phyloP scores from a whole-genome alignment of 2,797 vertebrate species.

The Acanthurus lineatus region DNA sequence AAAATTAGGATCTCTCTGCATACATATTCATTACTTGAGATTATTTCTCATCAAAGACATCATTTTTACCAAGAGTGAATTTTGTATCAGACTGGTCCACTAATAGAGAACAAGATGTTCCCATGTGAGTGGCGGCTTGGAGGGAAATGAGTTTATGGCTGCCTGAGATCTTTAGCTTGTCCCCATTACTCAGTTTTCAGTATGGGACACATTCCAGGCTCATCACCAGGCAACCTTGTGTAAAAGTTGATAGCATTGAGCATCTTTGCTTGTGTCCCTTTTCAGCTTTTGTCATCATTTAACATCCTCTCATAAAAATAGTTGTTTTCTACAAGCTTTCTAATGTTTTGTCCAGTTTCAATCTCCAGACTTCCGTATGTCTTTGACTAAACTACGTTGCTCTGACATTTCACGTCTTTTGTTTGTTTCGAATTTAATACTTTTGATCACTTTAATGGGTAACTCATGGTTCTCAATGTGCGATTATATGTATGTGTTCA shows the following conservation, averaged over 20 bases:
- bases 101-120: constrained; percentile 33
- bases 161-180: constrained; percentile 43
- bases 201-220: constrained; percentile 43
- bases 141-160: constrained; percentile 44
- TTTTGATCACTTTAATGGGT: background rate
- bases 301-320: constrained; percentile 36
- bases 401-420: background rate
- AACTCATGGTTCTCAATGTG: background rate
- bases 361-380: background rate
- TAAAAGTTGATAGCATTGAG: constrained; percentile 32
- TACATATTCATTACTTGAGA: constrained; percentile 8
- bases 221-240: constrained; percentile 49
- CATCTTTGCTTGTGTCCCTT: constrained; percentile 18
- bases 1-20: background rate
- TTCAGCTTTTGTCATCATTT: constrained; percentile 32
- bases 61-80: background rate
- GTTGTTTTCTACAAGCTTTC: background rate
- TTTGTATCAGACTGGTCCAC: background rate
- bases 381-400: background rate
- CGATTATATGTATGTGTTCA: background rate
- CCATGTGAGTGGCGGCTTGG: constrained; percentile 14
- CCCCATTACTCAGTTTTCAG: constrained; percentile 36
- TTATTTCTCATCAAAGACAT: constrained; percentile 18
- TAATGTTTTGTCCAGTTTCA: background rate
- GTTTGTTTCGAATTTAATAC: background rate